Evolutionary conservation across 2,113 vertebrate genomes (phyloP).

Genomic region (Chlorodrepanis virens): DNA sequence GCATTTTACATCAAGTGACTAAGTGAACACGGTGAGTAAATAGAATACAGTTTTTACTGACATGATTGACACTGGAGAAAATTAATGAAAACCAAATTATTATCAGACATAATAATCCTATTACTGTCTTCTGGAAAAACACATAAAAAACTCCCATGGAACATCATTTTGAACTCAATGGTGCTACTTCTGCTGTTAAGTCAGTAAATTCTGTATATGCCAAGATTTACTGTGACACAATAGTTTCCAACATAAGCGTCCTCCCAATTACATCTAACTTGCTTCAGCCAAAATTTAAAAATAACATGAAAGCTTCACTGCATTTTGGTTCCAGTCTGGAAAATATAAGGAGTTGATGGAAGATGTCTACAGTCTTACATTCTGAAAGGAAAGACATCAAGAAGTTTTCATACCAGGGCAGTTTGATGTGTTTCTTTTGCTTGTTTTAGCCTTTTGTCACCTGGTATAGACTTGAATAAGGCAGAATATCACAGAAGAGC

Average conservation of each 20-base stretch:
- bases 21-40: background rate
- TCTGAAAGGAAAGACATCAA: background rate
- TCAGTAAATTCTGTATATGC: slow-evolving; percentile 24
- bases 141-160: background rate
- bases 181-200: slow-evolving; percentile 47
- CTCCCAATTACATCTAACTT: slow-evolving; percentile 60
- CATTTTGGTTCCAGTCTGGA: slow-evolving; percentile 53
- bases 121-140: slow-evolving; percentile 56
- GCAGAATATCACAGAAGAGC: background rate
- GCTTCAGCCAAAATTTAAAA: slow-evolving; percentile 66
- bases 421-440: background rate
- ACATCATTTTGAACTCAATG: slow-evolving; percentile 44
- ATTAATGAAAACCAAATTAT: slow-evolving; percentile 27
- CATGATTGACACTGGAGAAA: background rate
- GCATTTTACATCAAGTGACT: background rate
- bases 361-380: background rate
- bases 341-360: slow-evolving; percentile 6
- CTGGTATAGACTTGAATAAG: background rate
- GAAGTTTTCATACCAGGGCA: background rate
- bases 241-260: slow-evolving; percentile 66
- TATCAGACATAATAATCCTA: slow-evolving; percentile 32
- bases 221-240: slow-evolving; percentile 70
- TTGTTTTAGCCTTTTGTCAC: background rate
- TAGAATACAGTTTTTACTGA: background rate
- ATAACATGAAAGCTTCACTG: slow-evolving; percentile 42